Evolutionary conservation across 2,797 vertebrate genomes (phyloP).

Genomic region (Bucorvus abyssinicus): DNA sequence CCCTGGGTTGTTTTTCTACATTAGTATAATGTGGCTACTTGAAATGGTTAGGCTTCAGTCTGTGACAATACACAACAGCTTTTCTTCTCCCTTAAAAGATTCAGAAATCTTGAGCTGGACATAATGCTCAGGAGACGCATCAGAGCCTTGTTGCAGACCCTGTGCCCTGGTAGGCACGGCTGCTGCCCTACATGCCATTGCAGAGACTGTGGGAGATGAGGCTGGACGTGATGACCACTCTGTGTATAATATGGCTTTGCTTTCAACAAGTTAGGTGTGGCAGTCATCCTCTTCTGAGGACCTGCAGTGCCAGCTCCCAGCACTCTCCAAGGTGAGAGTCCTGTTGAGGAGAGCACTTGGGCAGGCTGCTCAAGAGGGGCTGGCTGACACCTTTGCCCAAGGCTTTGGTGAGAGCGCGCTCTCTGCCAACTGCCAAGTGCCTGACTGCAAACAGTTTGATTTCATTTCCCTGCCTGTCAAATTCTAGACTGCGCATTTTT

Average conservation of each 20-base stretch:
- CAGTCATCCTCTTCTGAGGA: neutral
- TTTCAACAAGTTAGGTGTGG: neutral
- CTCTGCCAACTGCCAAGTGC: neutral
- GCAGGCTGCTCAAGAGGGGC: neutral
- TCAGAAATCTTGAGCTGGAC: neutral
- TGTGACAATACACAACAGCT: neutral
- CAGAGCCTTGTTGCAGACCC: neutral
- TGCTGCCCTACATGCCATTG: fast-evolving
- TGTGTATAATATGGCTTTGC: neutral
- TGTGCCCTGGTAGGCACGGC: neutral
- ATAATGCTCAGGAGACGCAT: neutral
- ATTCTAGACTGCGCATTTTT: neutral
- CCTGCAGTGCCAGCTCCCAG: neutral
- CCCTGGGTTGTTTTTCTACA: neutral
- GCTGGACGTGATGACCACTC: neutral
- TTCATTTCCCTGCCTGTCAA: neutral
- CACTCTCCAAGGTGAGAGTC: neutral
- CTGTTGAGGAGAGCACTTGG: neutral
- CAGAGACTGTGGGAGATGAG: neutral
- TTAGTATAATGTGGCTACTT: neutral
- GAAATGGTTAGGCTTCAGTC: neutral
- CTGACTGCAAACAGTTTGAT: neutral
- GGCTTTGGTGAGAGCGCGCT: fast-evolving
- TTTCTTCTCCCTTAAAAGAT: neutral
- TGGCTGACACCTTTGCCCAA: neutral